phyloP scores from a whole-genome alignment of 2,888 invertebrate genomes.

The Sarcophaga rosellei region DNA sequence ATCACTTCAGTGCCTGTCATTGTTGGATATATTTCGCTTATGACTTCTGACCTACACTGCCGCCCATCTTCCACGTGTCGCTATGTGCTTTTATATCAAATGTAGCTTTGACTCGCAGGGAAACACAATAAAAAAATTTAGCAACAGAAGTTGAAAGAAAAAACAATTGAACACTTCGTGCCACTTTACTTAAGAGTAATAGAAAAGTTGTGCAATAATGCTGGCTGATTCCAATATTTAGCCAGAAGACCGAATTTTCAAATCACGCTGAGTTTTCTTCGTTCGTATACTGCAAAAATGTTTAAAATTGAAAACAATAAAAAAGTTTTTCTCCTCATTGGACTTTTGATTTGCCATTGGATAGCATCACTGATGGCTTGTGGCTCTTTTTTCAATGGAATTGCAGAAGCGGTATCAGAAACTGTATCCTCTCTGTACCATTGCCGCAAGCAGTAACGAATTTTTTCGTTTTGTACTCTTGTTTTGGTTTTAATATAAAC shows the following conservation, averaged over 20 bases:
- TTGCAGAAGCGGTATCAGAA: conserved; percentile 44
- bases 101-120: no score
- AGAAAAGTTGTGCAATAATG: conserved; percentile 62
- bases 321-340: conserved; percentile 49
- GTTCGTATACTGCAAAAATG: conserved; percentile 39
- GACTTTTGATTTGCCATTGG: conserved; percentile 15
- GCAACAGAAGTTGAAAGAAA: conserved; percentile 14
- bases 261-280: conserved; percentile 70
- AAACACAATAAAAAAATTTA: no score
- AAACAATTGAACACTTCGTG: conserved; percentile 69
- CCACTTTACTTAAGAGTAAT: conserved; percentile 68
- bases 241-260: conserved; percentile 69
- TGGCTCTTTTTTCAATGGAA: conserved; percentile 56
- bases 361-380: conserved; percentile 54
- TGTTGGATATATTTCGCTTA: neutral
- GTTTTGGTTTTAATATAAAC: conserved; percentile 1
- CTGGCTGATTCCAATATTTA: conserved; percentile 42
- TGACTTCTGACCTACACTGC: neutral
- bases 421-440: conserved; percentile 60
- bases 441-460: conserved; percentile 58
- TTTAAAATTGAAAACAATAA: conserved; percentile 25
- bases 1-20: neutral
- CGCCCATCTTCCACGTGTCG: neutral
- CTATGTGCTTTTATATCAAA: neutral
- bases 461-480: conserved; percentile 42